Evolutionary conservation across 1,140 invertebrate species (phyloP).

Genomic region (Drosophila serrata): DNA sequence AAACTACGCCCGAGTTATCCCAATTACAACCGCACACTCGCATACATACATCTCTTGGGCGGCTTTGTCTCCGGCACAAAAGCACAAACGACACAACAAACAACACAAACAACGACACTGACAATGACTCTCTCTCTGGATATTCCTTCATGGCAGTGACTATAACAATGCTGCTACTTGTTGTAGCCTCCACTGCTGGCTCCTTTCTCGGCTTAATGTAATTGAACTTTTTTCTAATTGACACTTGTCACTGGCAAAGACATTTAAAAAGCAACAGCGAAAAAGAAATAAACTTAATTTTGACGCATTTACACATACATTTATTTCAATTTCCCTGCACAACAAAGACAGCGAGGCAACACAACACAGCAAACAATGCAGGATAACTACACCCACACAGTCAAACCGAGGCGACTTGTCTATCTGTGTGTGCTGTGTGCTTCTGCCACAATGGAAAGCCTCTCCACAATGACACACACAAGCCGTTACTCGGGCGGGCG

Average conservation of each 20-base stretch:
- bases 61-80: slow-evolving; percentile 34
- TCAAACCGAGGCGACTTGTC: slow-evolving; percentile 21
- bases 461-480: slow-evolving; percentile 38
- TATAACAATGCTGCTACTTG: slow-evolving; percentile 50
- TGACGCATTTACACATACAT: slow-evolving; percentile 84
- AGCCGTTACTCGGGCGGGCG: slow-evolving; percentile 33
- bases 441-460: slow-evolving; percentile 42
- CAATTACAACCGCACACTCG: slow-evolving; percentile 19
- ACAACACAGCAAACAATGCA: slow-evolving; percentile 65
- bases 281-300: slow-evolving; percentile 78
- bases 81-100: slow-evolving; percentile 21
- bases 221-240: slow-evolving; percentile 84
- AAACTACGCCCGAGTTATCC: slow-evolving; percentile 30
- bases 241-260: slow-evolving; percentile 81
- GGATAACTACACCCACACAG: slow-evolving; percentile 30
- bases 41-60: slow-evolving; percentile 1
- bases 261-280: slow-evolving; percentile 60
- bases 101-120: slow-evolving; percentile 34
- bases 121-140: slow-evolving; percentile 44
- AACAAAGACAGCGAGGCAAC: slow-evolving; percentile 57
- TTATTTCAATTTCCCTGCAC: slow-evolving; percentile 81
- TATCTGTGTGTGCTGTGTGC: slow-evolving; percentile 21
- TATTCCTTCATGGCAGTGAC: slow-evolving; percentile 19
- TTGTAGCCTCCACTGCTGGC: slow-evolving; percentile 13
- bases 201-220: slow-evolving; percentile 60